Conservation (phyloP, 2,797 vertebrate genomes). For the Anabacerthia variegaticeps region DNA sequence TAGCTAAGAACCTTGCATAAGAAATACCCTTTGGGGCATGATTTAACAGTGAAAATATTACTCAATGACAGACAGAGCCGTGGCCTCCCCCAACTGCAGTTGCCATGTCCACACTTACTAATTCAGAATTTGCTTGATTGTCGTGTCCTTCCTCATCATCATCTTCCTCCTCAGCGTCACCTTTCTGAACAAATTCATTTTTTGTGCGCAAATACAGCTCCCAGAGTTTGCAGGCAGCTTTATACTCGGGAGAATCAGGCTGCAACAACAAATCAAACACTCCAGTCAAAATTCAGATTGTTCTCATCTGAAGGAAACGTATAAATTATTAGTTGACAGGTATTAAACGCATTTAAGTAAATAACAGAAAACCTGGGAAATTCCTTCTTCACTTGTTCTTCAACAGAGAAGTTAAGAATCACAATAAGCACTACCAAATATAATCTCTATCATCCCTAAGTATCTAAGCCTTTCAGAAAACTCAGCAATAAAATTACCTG, state of each 20-base stretch:
- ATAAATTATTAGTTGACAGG: background rate
- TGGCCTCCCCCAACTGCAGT: background rate
- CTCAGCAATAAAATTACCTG: background rate
- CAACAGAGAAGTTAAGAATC: background rate
- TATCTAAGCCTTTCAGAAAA: background rate
- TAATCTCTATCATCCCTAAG: background rate
- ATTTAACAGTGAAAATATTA: background rate
- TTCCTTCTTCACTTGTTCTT: background rate
- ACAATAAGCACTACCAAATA: background rate
- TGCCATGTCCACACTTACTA: constrained; percentile 74
- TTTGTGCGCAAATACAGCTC: constrained; percentile 96
- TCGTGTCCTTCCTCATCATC: constrained; percentile 91
- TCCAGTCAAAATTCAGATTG: background rate
- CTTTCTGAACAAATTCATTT: constrained; percentile 97
- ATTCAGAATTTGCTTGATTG: constrained; percentile 86
- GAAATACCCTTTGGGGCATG: background rate
- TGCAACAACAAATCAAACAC: constrained; percentile 59
- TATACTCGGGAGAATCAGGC: constrained; percentile 93
- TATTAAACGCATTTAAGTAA: background rate
- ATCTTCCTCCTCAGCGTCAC: constrained; percentile 93
- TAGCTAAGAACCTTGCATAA: background rate
- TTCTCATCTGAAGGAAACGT: background rate
- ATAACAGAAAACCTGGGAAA: background rate
- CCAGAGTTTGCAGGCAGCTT: constrained; percentile 97
- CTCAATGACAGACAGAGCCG: background rate